Evolutionary conservation across 2,113 vertebrate species (phyloP), one percentile per base, ranked within the genome.

Genomic region (Cynoglossus semilaevis): DNA sequence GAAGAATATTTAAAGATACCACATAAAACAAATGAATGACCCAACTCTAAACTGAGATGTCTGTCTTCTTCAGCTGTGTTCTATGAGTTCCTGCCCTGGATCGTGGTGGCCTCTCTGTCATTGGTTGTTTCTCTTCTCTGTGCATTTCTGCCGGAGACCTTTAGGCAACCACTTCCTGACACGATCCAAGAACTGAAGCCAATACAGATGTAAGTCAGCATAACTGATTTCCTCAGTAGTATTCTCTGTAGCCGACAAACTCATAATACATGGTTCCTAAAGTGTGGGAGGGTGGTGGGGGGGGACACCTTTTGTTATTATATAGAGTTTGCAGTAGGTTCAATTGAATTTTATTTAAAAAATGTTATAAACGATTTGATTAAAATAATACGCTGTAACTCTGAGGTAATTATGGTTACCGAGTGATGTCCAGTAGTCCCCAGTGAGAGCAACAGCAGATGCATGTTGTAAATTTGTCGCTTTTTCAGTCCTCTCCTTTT

Each of bases 131-230:
- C 74, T 36, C 0, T 72, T 15, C 18, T 84, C 48, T 70, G 58
- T 35, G 0, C 70, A 41, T 66, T 80, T 17, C 64, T 84, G 58
- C 84, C 77, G 0, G 84, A 86, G 61, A 80, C 81, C 9, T 79
- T 86, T 72, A 58, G 16, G 15, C 55, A 63, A 50, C 64, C 61
- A 1, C 60, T 86, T 40, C 70, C 77, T 0, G 81, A 86, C 50
- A 70, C 76, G 5, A 78, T 84, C 15, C 40, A 80, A 44, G 72
- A 86, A 74, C 61, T 86, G 43, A 36, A 57, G 0, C 1, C 0
- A 12, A 15, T 4, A 17, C 57, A 41, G 15, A 8, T 53, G 80
- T 81, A 43, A 76, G 76, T 58, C 22, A 59, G 41, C 45, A 35
- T n/a, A 29, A 2, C 6, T 29, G 22, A 29, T 29, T 29, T 29